Base-by-base conservation (phyloP, 2,797 vertebrate genomes). In the Urocyon cinereoargenteus region DNA sequence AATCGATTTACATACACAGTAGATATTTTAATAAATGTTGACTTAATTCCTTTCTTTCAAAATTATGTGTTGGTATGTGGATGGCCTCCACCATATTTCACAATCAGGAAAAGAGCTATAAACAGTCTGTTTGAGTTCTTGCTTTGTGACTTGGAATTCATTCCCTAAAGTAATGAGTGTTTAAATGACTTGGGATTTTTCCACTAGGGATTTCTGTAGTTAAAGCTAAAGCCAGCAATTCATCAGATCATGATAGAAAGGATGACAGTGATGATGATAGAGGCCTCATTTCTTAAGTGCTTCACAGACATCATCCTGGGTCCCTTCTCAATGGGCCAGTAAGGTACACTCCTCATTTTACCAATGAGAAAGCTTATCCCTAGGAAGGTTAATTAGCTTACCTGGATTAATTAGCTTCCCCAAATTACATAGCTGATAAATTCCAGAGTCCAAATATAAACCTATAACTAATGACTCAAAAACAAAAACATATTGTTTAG, bases 361-460 rank as follows among this genome's bases (percentile, higher is more conserved):
- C 51, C 40, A 73, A 53, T 66, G 24, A 78, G 40, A 53, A 70
- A n/a, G 36, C 7, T 10, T 61, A 24, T 3, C 22, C 21, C 77
- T 55, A 31, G 49, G 34, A 79, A 95, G 31, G 34, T 61, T 94
- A 82, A 86, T 91, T 72, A 81, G 87, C 34, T 78, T 51, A 21
- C 14, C 82, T 26, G 34, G 40, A 4, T 64, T 86, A 55, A 79
- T 90, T 49, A 70, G 61, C 26, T 79, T 86, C 26, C 51, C 62
- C 79, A 10, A 86, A 62, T 92, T 68, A 36, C 61, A 24, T 16
- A 85, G n/a, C 64, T 26, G 22, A 12, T 62, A 24, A 40, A 82
- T 91, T 90, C 78, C 45, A 34, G 83, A 86, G 78, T 78, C 59
- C 40, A 36, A 18, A 66, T 81, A 78, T 68, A 96, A 73, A 75